Percentiles rank a stretch among this genome's conserved stretches.
These are phyloP conservation scores for Calidris pygmaea DNA, from an alignment of 2,113 vertebrate genomes.

Conservation along the genomic window DNA sequence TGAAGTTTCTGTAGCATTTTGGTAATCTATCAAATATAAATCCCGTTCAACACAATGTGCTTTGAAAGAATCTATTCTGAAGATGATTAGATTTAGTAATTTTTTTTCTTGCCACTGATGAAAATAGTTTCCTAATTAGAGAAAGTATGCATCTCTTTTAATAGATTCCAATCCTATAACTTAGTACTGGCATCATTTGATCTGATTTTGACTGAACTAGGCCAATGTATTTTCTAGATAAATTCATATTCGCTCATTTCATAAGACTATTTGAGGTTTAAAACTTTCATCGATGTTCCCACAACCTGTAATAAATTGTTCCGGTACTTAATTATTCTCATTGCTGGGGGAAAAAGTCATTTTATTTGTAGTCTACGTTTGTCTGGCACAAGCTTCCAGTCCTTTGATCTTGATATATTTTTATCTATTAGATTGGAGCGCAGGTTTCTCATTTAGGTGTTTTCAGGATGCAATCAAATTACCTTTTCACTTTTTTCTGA, in stretches of 20 bases:
- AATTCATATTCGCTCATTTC: not conserved
- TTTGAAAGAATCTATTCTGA: not conserved
- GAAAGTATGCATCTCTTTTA: not conserved
- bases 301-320: conserved; percentile 7
- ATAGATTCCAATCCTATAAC: not conserved
- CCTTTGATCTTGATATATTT: conserved; percentile 28
- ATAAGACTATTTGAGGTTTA: not conserved
- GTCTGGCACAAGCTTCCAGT: not conserved
- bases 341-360: not conserved
- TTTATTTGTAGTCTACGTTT: conserved; percentile 27
- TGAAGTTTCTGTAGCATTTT: not conserved
- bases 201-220: not conserved
- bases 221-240: not conserved
- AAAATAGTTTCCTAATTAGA: not conserved
- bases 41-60: not conserved
- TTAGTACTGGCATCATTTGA: not conserved
- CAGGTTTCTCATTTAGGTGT: not conserved
- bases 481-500: not conserved
- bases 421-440: not conserved
- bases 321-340: not conserved
- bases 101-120: not conserved
- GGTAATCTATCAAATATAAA: not conserved
- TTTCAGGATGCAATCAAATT: conserved; percentile 17
- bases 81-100: not conserved
- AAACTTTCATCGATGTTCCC: not conserved